Percentiles rank a stretch among this genome's conserved stretches.
Evolutionary conservation across 2,797 vertebrate species (phyloP).

Genomic region (Sarcophilus harrisii): DNA sequence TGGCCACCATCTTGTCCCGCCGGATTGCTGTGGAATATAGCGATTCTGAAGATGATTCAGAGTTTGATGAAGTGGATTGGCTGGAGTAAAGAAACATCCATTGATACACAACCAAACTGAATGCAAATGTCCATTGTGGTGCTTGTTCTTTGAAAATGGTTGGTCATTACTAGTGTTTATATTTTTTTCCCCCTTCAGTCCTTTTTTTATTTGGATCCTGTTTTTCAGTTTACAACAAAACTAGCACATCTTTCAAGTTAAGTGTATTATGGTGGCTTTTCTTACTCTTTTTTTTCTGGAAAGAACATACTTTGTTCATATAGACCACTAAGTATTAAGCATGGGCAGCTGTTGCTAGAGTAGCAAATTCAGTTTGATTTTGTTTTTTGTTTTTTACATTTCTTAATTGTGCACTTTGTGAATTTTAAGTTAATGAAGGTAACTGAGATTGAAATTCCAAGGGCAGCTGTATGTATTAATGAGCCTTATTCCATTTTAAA

Average conservation of each 20-base stretch:
- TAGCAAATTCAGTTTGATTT: conserved; percentile 84
- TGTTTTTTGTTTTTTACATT: conserved; percentile 79
- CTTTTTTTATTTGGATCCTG: conserved; percentile 80
- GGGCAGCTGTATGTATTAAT: conserved; percentile 88
- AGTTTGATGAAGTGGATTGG: conserved; percentile 99
- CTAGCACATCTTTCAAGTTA: conserved; percentile 86
- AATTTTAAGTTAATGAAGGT: conserved; percentile 88
- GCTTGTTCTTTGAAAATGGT: conserved; percentile 88
- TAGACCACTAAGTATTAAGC: conserved; percentile 92
- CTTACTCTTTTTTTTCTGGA: conserved; percentile 78
- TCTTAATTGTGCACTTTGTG: conserved; percentile 90
- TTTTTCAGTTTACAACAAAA: conserved; percentile 86
- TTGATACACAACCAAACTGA: conserved; percentile 83
- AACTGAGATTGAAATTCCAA: conserved; percentile 85
- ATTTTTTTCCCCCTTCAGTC: conserved; percentile 85
- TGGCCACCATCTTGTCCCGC: conserved; percentile 97
- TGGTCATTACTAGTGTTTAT: conserved; percentile 88
- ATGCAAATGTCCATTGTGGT: conserved; percentile 89
- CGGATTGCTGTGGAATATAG: conserved; percentile 98
- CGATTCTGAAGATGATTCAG: conserved; percentile 98
- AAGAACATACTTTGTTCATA: conserved; percentile 84
- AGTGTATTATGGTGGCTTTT: conserved; percentile 88
- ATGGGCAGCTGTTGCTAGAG: conserved; percentile 89
- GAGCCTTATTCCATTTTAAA: conserved; percentile 85
- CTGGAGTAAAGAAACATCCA: conserved; percentile 88